A percentile compares a stretch with the other conserved stretches of the same genome.
These are phyloP conservation scores for Catocala nupta DNA, from an alignment of 2,888 invertebrate species.

Conservation along the genomic window DNA sequence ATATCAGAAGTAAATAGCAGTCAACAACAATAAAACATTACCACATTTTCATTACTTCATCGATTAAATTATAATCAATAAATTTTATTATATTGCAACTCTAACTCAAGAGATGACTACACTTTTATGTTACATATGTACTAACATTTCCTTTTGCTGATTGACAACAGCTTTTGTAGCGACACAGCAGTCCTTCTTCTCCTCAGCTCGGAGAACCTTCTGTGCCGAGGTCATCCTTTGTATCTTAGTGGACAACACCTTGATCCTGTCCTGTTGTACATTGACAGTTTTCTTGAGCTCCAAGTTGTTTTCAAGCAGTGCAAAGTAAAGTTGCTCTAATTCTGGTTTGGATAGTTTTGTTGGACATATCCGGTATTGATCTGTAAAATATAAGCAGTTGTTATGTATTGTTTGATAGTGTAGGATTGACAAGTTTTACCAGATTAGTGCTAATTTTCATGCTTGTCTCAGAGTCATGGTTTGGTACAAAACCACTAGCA, in stretches of 20 bases:
- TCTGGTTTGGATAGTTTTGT: conserved; percentile 88
- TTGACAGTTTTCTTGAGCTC: conserved; percentile 89
- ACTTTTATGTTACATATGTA: not conserved
- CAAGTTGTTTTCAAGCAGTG: conserved; percentile 88
- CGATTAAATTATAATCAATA: no score
- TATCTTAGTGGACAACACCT: conserved; percentile 68
- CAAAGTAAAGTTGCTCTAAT: conserved; percentile 89
- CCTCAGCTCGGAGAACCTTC: conserved; percentile 53
- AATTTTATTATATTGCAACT: no score
- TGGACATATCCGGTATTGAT: conserved; percentile 67
- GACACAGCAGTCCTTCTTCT: conserved; percentile 65
- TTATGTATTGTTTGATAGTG: no score
- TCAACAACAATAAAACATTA: no score
- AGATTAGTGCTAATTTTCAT: no score
- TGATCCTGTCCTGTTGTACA: conserved; percentile 86
- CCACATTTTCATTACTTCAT: no score
- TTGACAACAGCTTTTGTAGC: conserved; percentile 60
- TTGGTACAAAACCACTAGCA: no score
- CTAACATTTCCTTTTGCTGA: conserved; percentile 76
- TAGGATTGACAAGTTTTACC: no score
- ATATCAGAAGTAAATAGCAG: no score
- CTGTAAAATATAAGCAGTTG: conserved; percentile 40
- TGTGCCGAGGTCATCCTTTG: conserved; percentile 66
- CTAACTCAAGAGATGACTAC: no score
- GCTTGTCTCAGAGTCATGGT: no score